Conservation (phyloP, 1,140 invertebrate species). For the Goniozus legneri region DNA sequence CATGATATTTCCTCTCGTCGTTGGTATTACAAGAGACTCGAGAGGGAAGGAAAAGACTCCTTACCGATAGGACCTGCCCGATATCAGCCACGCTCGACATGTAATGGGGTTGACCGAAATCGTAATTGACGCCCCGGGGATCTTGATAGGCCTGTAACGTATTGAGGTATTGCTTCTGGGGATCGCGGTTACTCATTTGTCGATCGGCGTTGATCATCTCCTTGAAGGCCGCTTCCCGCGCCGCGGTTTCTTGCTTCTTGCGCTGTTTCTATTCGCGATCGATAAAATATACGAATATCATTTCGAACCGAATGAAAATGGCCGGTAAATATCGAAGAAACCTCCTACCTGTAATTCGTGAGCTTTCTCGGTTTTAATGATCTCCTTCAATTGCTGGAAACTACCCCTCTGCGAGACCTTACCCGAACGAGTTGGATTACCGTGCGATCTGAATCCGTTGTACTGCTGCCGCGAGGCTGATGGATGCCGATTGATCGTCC, state of each 20-base stretch:
- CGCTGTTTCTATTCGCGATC: slow-evolving; percentile 55
- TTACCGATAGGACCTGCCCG: slow-evolving; percentile 32
- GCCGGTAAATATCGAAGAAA: not conserved
- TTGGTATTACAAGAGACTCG: not conserved
- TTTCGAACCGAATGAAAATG: not conserved
- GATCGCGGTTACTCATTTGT: slow-evolving; percentile 13
- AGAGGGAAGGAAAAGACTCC: too few species aligned
- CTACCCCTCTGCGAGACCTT: slow-evolving; percentile 59
- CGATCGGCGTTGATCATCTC: slow-evolving; percentile 54
- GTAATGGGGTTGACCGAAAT: slow-evolving; percentile 25
- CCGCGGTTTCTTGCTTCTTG: slow-evolving; percentile 60
- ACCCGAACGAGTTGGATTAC: slow-evolving; percentile 22
- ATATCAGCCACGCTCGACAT: slow-evolving; percentile 26
- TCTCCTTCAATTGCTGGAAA: slow-evolving; percentile 63
- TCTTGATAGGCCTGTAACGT: slow-evolving; percentile 22
- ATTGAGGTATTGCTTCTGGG: slow-evolving; percentile 16
- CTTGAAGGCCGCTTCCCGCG: slow-evolving; percentile 56
- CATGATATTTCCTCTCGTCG: not conserved
- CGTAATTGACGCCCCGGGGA: slow-evolving; percentile 25
- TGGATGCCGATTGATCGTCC: slow-evolving; percentile 43
- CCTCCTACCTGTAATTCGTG: slow-evolving; percentile 56
- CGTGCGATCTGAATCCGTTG: slow-evolving; percentile 35
- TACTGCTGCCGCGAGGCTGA: slow-evolving; percentile 36
- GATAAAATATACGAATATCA: not conserved
- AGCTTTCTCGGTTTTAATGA: slow-evolving; percentile 64